A percentile compares a stretch with the other conserved stretches of the same genome.
Conservation (phyloP, 2,113 vertebrate species). For the Euleptes europaea region DNA sequence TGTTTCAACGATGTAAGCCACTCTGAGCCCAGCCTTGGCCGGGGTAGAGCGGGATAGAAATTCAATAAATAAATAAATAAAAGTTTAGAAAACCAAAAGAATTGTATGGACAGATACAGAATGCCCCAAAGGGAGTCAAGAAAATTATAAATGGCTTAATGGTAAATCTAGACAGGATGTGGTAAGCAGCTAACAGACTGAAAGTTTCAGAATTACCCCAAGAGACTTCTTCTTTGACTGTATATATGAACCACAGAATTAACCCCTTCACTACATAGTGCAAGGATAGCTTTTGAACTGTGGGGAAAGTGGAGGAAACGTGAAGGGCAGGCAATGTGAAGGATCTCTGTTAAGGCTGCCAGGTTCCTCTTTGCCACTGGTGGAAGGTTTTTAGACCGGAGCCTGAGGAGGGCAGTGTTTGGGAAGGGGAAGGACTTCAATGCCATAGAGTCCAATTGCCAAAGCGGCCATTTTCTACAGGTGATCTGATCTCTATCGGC, state of each 20-base stretch:
- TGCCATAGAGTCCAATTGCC: no score
- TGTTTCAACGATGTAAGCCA: no score
- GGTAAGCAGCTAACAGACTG: constrained; percentile 45
- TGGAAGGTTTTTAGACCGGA: no score
- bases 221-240: constrained; percentile 47
- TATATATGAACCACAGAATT: constrained; percentile 38
- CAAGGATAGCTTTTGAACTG: background rate
- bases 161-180: constrained; percentile 52
- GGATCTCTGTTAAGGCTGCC: no score
- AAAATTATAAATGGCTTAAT: constrained; percentile 34
- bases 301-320: background rate
- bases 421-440: no score
- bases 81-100: constrained; percentile 15
- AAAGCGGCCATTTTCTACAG: no score
- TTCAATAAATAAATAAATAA: background rate
- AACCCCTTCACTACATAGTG: constrained; percentile 43
- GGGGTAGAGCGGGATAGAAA: no score
- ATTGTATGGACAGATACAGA: constrained; percentile 28
- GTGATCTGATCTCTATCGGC: no score
- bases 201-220: constrained; percentile 43
- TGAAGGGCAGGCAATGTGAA: background rate
- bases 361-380: no score
- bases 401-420: no score
- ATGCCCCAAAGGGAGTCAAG: background rate
- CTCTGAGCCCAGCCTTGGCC: no score